phyloP scores from a whole-genome alignment of 35 echinoderm and acorn worm species.

The Strongylocentrotus purpuratus region DNA sequence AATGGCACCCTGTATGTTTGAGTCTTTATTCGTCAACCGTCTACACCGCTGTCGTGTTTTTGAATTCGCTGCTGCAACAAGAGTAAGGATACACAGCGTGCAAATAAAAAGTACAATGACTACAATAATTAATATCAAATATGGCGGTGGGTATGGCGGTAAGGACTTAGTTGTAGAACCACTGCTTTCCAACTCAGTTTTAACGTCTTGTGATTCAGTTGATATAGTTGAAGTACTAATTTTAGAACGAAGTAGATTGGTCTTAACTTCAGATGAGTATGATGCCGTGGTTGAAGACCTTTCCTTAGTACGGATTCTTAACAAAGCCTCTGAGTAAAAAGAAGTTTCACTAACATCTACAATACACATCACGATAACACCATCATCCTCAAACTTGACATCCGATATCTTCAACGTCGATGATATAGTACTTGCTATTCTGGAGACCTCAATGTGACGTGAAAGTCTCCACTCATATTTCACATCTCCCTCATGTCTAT shows the following conservation, averaged over 20 bases:
- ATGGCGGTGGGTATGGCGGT: no score
- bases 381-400: background rate
- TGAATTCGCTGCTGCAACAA: background rate
- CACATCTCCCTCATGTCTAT: background rate
- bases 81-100: background rate
- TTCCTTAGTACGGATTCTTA: no score
- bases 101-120: background rate
- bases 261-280: no score
- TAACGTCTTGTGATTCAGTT: no score
- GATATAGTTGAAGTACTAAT: no score
- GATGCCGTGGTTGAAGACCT: no score
- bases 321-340: background rate
- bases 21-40: background rate
- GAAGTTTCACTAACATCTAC: background rate
- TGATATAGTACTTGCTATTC: background rate
- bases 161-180: background rate
- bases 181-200: background rate
- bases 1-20: background rate
- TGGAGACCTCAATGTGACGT: background rate
- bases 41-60: background rate
- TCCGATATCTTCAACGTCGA: background rate
- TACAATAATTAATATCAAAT: background rate
- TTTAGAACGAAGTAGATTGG: no score
- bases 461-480: background rate
- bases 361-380: background rate